Base-by-base conservation (phyloP, 2,797 vertebrate genomes). In the Anguilla pacifica region DNA sequence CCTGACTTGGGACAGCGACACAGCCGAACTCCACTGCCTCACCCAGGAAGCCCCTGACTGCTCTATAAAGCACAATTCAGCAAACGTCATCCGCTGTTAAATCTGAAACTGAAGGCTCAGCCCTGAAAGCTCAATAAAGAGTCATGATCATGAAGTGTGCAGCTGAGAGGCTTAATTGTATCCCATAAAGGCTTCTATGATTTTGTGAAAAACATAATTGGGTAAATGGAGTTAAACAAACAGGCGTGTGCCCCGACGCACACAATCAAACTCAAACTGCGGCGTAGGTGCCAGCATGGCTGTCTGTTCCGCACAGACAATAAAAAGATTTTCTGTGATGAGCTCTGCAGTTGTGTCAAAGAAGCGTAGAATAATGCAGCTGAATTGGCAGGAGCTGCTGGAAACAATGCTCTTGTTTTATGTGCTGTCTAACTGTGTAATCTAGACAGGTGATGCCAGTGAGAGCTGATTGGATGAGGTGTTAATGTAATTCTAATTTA, bases 151-250 rank as follows among this genome's bases (percentile, higher is more conserved):
- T 55, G 49, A 88, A 74, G 64, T 84, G 77, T 91, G 85, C 92
- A 91, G 92, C 91, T 92, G 91, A 93, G 93, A 88, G 89, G 89
- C 90, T 87, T 88, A 93, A 93, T 93, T 35, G 39, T 3, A 13
- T 31, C 35, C 17, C 28, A 13, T 77, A 92, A 93, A 94, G 84
- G 61, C 59, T 43, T 90, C 90, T 90, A 91, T 90, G 90, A 88
- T 59, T 90, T 89, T 89, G 88, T 87, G 87, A 51, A 89, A 92
- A 93, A 89, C 86, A 82, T 82, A 11, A 81, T 19, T 19, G 22
- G 72, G 55, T 46, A 92, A 88, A 87, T 46, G 89, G 86, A 82
- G 89, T 86, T 81, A 4, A 2, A 86, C 67, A 59, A 31, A 35
- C 28, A 79, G 55, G 57, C 19, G 51, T 11, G 3, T 77, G 22